Conservation (phyloP, 2,888 invertebrate species). For the Periphyllus acericola region DNA sequence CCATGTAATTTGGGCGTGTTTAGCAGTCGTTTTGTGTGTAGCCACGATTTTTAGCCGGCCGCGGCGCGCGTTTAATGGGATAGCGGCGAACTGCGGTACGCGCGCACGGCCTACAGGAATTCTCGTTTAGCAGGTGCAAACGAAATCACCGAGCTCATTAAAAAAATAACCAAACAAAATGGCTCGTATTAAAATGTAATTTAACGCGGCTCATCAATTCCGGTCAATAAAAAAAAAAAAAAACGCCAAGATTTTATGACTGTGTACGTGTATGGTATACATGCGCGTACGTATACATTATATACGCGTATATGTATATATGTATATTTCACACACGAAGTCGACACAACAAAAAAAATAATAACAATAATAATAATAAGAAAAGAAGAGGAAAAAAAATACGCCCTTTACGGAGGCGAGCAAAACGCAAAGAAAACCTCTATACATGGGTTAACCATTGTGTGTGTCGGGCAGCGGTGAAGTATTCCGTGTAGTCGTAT, state of each 20-base stretch:
- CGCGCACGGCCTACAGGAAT: conserved; percentile 7
- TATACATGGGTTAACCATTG: conserved; percentile 45
- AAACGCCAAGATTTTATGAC: conserved; percentile 28
- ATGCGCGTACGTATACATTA: neutral
- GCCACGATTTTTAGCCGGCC: conserved; percentile 25
- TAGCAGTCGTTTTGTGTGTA: conserved; percentile 43
- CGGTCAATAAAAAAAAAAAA: conserved; percentile 56
- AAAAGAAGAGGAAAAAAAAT: neutral
- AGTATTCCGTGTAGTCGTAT: conserved; percentile 44
- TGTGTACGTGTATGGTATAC: neutral
- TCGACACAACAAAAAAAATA: conserved; percentile 30
- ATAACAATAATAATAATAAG: neutral
- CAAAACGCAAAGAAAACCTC: conserved; percentile 47
- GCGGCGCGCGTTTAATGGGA: conserved; percentile 39
- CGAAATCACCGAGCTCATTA: conserved; percentile 53
- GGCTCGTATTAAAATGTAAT: conserved; percentile 48
- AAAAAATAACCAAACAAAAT: conserved; percentile 51
- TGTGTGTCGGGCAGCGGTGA: conserved; percentile 45
- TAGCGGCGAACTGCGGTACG: neutral
- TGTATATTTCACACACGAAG: neutral
- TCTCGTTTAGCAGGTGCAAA: conserved; percentile 57
- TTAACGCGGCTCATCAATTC: conserved; percentile 60
- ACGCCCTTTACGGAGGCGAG: conserved; percentile 10
- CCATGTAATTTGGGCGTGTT: conserved; percentile 56
- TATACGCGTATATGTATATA: neutral